Evolutionary conservation across 2,797 vertebrate genomes (phyloP).

Genomic region (Naso thynnoides): DNA sequence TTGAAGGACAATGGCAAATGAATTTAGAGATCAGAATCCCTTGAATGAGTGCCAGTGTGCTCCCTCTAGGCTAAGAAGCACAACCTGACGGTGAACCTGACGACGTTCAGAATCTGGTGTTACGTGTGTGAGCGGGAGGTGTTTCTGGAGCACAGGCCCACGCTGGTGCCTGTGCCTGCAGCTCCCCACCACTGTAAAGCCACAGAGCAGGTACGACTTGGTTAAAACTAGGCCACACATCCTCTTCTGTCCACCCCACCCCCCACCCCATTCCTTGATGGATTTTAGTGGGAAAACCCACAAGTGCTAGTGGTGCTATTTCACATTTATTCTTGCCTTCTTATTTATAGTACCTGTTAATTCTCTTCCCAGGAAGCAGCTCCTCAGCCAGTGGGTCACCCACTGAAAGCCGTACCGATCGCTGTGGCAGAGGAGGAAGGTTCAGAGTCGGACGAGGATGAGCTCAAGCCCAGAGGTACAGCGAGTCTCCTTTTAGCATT

Average conservation of each 20-base stretch:
- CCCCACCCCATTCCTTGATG: not conserved
- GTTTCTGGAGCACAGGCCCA: conserved; percentile 90
- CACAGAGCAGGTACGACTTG: conserved; percentile 84
- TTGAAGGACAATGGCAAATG: not conserved
- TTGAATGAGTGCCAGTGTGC: conserved; percentile 8
- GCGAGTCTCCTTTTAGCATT: not conserved
- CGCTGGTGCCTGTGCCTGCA: conserved; percentile 61
- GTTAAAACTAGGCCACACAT: not conserved
- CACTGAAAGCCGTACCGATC: conserved; percentile 93
- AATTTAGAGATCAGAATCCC: not conserved
- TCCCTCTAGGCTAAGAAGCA: conserved; percentile 90
- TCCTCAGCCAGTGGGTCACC: conserved; percentile 80
- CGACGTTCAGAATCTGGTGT: conserved; percentile 97
- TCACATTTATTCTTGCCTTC: not conserved
- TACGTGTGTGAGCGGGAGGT: conserved; percentile 97
- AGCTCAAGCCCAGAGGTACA: conserved; percentile 96
- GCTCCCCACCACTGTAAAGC: conserved; percentile 78
- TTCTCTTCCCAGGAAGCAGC: conserved; percentile 82
- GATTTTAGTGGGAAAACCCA: conserved; percentile 6
- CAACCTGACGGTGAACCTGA: conserved; percentile 98
- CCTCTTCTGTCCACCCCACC: not conserved
- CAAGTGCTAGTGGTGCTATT: not conserved
- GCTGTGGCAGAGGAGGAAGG: conserved; percentile 97
- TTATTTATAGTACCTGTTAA: conserved; percentile 15
- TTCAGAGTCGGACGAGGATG: conserved; percentile 97